Evolutionary conservation across 2,888 invertebrate genomes (phyloP).

Genomic region (Aphelenchoides bicaudatus): DNA sequence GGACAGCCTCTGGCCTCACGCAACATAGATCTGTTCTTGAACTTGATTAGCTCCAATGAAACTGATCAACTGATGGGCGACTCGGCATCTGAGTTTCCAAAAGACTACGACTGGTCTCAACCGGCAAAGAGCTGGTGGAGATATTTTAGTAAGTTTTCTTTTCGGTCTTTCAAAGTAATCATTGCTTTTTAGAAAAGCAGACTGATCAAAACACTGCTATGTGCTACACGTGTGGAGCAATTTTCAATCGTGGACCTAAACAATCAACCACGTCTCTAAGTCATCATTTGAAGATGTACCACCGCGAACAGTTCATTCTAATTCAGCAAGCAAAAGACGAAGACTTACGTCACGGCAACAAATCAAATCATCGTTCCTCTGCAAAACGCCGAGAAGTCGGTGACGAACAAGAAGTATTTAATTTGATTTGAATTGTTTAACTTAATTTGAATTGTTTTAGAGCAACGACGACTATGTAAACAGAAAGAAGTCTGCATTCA

Average conservation of each 20-base stretch:
- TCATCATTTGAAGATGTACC: constrained; percentile 26
- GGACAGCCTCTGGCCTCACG: no score
- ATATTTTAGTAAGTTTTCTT: constrained; percentile 22
- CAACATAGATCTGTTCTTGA: no score
- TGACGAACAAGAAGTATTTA: not conserved
- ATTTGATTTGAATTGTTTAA: not conserved
- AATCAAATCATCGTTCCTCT: not conserved
- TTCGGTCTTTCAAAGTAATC: no score
- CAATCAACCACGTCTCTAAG: constrained; percentile 21
- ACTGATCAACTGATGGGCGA: no score
- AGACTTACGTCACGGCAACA: constrained; percentile 16
- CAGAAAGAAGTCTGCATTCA: constrained; percentile 21
- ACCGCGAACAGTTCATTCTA: constrained; percentile 23
- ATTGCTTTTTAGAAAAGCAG: no score
- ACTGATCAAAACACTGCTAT: constrained; percentile 22
- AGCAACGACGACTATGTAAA: constrained; percentile 8
- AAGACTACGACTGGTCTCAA: constrained; percentile 1
- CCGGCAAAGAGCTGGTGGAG: constrained; percentile 27
- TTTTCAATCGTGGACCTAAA: constrained; percentile 27
- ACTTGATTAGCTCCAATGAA: no score
- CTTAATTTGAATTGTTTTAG: not conserved
- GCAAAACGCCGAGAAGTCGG: not conserved
- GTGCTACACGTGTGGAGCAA: constrained; percentile 26
- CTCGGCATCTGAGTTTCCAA: no score
- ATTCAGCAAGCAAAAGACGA: constrained; percentile 28